These are phyloP conservation scores for Drosophila histrio DNA, from an alignment of 2,888 invertebrate genomes.

Conservation along the genomic window DNA sequence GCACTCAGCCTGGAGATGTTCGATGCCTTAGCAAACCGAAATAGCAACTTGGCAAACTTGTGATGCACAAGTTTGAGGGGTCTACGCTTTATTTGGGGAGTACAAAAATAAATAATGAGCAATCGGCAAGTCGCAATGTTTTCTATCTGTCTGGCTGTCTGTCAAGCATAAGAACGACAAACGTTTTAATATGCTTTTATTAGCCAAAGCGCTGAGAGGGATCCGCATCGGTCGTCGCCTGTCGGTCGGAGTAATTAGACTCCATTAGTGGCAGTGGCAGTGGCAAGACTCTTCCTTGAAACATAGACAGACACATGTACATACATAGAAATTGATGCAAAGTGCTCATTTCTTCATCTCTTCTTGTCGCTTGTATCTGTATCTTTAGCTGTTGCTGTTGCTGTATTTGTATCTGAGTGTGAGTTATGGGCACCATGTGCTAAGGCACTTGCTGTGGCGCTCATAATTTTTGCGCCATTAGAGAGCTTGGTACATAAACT, in stretches of 20 bases:
- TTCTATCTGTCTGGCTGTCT: slow-evolving; percentile 44
- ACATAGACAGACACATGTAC: slow-evolving; percentile 23
- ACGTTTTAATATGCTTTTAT: slow-evolving; percentile 72
- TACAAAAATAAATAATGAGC: slow-evolving; percentile 57
- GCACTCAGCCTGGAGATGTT: slow-evolving; percentile 9
- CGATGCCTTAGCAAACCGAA: slow-evolving; percentile 17
- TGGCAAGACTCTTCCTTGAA: slow-evolving; percentile 36
- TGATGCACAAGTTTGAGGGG: slow-evolving; percentile 13
- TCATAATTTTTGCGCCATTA: slow-evolving; percentile 79
- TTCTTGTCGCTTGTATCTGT: slow-evolving; percentile 25
- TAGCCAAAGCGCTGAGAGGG: slow-evolving; percentile 47
- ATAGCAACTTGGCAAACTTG: slow-evolving; percentile 12
- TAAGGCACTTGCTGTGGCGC: slow-evolving; percentile 54
- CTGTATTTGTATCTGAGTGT: slow-evolving; percentile 22
- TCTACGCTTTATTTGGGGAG: slow-evolving; percentile 35
- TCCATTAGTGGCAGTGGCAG: slow-evolving; percentile 67
- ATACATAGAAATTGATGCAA: slow-evolving; percentile 57
- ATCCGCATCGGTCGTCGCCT: slow-evolving; percentile 51
- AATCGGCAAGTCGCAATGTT: slow-evolving; percentile 41
- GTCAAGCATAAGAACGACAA: slow-evolving; percentile 48
- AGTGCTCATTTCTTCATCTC: slow-evolving; percentile 48
- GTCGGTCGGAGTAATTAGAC: slow-evolving; percentile 71
- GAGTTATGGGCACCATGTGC: slow-evolving; percentile 58
- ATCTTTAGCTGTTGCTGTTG: slow-evolving; percentile 15
- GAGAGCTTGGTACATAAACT: slow-evolving; percentile 73